Conservation (phyloP, 30 jellyfish, hydroid and myxozoan genomes). For the Chironex yamaguchii region DNA sequence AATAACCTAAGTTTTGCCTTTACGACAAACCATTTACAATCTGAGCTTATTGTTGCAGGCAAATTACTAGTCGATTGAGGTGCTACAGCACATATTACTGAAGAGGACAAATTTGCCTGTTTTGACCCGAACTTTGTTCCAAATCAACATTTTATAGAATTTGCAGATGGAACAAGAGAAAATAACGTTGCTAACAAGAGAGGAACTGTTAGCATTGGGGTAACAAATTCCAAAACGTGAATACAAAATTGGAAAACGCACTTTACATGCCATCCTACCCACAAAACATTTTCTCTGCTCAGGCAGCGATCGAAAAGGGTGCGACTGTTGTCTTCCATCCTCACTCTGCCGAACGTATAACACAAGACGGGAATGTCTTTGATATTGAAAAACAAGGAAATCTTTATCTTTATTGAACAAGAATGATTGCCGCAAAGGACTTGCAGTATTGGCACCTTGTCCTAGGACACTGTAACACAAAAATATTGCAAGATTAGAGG, state of each 20-base stretch:
- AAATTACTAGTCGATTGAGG: constrained; percentile 62
- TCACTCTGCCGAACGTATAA: constrained; percentile 9
- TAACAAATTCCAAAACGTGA: neutral
- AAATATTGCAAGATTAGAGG: constrained; percentile 58
- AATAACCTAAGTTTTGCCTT: neutral
- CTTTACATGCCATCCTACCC: constrained; percentile 45
- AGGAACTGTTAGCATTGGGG: constrained; percentile 42
- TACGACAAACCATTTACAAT: neutral
- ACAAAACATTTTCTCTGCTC: constrained; percentile 59
- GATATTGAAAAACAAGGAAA: constrained; percentile 33
- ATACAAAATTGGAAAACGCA: constrained; percentile 41
- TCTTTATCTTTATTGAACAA: constrained; percentile 15
- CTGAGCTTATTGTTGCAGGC: neutral
- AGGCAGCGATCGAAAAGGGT: constrained; percentile 63
- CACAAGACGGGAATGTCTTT: constrained; percentile 34
- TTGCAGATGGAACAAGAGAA: constrained; percentile 66
- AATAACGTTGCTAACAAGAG: constrained; percentile 54
- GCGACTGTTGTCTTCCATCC: constrained; percentile 12
- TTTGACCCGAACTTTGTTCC: constrained; percentile 50
- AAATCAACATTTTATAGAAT: constrained; percentile 55
- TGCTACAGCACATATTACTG: constrained; percentile 46
- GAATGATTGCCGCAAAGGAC: constrained; percentile 13
- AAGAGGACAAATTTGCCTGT: constrained; percentile 13
- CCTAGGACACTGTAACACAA: too few species aligned
- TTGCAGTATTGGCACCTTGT: neutral